phyloP scores from a whole-genome alignment of 2,113 vertebrate species.

The Pardalotus punctatus region DNA sequence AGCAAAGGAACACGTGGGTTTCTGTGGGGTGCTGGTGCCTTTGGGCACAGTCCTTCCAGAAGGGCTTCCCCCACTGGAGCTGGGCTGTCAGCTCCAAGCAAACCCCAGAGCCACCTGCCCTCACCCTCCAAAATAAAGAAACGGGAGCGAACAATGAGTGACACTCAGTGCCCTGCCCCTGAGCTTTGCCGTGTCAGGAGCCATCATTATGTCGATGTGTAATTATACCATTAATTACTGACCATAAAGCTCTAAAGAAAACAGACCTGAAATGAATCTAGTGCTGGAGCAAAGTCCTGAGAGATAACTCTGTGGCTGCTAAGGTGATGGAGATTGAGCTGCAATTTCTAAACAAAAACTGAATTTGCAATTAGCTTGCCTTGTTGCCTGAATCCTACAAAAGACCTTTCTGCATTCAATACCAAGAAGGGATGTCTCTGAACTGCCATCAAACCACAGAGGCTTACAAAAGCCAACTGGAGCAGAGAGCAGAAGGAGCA shows the following conservation, averaged over 20 bases:
- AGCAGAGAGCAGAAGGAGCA: conserved; percentile 33
- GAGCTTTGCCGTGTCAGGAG: conserved; percentile 1
- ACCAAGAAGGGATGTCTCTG: conserved; percentile 40
- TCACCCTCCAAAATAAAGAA: conserved; percentile 25
- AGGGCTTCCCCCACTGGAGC: neutral
- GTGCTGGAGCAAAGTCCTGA: neutral
- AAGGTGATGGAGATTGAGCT: neutral
- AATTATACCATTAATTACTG: conserved; percentile 62
- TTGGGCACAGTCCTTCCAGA: neutral
- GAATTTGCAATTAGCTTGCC: conserved; percentile 47
- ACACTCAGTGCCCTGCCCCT: conserved; percentile 14
- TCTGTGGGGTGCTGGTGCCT: neutral
- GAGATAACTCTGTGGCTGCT: conserved; percentile 48
- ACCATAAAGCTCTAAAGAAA: conserved; percentile 62
- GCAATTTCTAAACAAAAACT: neutral
- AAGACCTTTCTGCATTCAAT: conserved; percentile 36
- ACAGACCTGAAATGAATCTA: conserved; percentile 38
- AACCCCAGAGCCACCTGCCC: neutral
- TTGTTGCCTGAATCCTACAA: neutral
- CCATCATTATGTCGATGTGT: neutral
- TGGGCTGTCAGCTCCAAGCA: neutral
- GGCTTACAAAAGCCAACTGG: conserved; percentile 32
- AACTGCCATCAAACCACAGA: neutral
- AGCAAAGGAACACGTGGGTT: neutral
- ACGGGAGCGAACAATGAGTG: neutral